Conservation (phyloP, 2,113 vertebrate species). For the Malaclemys terrapin region DNA sequence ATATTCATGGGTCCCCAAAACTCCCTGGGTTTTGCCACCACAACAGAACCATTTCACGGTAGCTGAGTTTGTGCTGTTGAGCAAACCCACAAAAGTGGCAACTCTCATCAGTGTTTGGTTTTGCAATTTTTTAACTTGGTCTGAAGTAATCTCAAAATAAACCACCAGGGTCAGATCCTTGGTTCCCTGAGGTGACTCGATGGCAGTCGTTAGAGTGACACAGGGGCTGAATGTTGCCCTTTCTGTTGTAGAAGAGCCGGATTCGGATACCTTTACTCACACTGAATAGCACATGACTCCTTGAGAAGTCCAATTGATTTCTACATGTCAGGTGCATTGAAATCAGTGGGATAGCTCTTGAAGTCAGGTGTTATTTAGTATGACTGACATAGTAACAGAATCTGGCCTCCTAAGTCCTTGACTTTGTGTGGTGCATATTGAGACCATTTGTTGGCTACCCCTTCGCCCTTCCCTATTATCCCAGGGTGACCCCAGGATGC, state of each 20-base stretch:
- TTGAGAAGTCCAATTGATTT: background rate
- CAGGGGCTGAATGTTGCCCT: background rate
- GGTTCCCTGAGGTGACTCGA: background rate
- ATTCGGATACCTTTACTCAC: background rate
- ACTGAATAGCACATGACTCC: background rate
- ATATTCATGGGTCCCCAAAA: background rate
- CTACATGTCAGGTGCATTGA: background rate
- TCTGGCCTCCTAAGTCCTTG: background rate
- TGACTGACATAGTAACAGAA: background rate
- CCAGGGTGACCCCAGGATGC: background rate
- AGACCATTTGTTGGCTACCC: background rate
- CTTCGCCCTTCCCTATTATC: background rate
- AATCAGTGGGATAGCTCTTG: background rate
- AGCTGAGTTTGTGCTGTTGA: background rate
- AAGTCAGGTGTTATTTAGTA: background rate
- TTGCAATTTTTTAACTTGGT: background rate
- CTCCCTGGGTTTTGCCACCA: background rate
- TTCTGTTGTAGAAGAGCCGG: background rate
- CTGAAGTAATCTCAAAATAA: background rate
- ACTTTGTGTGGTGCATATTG: background rate
- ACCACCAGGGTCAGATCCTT: background rate
- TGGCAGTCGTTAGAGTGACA: background rate
- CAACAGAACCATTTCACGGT: accelerated
- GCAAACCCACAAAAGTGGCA: background rate
- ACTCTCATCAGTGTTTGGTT: background rate